These are phyloP conservation scores for Lottia gigantea DNA, from an alignment of 2,888 invertebrate genomes.

Conservation along the genomic window DNA sequence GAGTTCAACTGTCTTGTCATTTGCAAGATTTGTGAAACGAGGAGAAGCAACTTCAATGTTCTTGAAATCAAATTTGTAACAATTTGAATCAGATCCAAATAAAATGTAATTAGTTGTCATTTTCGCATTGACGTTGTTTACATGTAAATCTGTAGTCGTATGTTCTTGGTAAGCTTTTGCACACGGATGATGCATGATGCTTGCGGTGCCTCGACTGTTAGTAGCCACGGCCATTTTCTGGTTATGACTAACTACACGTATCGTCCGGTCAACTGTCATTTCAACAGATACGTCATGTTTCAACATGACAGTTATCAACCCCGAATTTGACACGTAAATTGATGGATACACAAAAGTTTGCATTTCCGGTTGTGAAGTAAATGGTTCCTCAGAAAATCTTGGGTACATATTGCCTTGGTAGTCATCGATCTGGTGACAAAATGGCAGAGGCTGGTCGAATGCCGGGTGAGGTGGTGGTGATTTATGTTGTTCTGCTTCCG, in stretches of 20 bases:
- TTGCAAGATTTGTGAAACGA: conserved; percentile 60
- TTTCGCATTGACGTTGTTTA: conserved; percentile 53
- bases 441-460: neutral
- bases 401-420: neutral
- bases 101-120: conserved; percentile 52
- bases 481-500: too few relatives aligned
- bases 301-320: conserved; percentile 67
- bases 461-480: neutral
- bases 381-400: neutral
- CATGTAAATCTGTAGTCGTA: conserved; percentile 63
- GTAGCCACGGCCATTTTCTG: conserved; percentile 65
- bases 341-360: conserved; percentile 56
- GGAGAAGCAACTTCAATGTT: conserved; percentile 44
- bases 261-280: conserved; percentile 66
- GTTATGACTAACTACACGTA: conserved; percentile 67
- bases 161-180: conserved; percentile 67
- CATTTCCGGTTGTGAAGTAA: conserved; percentile 1
- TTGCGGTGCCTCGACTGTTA: conserved; percentile 61
- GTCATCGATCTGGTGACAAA: conserved; percentile 13
- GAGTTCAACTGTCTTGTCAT: conserved; percentile 63
- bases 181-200: conserved; percentile 65
- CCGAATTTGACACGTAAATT: conserved; percentile 66
- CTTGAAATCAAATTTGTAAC: conserved; percentile 55
- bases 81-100: conserved; percentile 53
- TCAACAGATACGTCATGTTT: conserved; percentile 67